Evolutionary conservation across 2,797 vertebrate species (phyloP).

Genomic region (Notolabrus celidotus): DNA sequence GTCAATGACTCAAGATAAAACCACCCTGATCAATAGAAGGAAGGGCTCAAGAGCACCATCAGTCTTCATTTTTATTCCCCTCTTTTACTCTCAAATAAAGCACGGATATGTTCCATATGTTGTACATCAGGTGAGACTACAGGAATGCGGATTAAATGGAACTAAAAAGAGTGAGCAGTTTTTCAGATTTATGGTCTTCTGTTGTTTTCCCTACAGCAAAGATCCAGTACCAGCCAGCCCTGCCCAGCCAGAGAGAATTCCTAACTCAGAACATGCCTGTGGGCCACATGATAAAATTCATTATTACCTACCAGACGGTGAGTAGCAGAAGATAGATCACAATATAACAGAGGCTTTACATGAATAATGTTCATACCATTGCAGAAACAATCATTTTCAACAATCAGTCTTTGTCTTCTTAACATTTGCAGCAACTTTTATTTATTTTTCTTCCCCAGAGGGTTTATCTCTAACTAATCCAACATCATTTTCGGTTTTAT

Average conservation of each 20-base stretch:
- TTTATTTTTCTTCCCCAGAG: not conserved
- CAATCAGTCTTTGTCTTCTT: not conserved
- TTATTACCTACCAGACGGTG: conserved; percentile 85
- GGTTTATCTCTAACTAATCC: conserved; percentile 2
- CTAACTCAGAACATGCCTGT: conserved; percentile 84
- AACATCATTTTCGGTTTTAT: not conserved
- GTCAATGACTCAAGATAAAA: conserved; percentile 67
- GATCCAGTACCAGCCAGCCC: conserved; percentile 78
- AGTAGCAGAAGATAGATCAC: conserved; percentile 57
- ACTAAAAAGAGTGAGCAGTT: not conserved
- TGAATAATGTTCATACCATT: conserved; percentile 10
- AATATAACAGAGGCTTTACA: not conserved
- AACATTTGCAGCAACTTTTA: not conserved
- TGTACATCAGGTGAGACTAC: conserved; percentile 4
- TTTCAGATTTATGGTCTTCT: conserved; percentile 31
- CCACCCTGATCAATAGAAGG: conserved; percentile 68
- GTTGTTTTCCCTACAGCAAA: conserved; percentile 74
- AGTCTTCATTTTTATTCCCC: conserved; percentile 32
- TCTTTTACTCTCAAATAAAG: conserved; percentile 15
- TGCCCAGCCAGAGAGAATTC: conserved; percentile 77
- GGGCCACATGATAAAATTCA: conserved; percentile 85
- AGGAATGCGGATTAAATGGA: not conserved
- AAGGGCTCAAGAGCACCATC: conserved; percentile 57
- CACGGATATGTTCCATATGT: conserved; percentile 5
- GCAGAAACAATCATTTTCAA: conserved; percentile 5